These are phyloP conservation scores for Nixonia krombeini DNA, from an alignment of 1,140 invertebrate species.

Conservation along the genomic window DNA sequence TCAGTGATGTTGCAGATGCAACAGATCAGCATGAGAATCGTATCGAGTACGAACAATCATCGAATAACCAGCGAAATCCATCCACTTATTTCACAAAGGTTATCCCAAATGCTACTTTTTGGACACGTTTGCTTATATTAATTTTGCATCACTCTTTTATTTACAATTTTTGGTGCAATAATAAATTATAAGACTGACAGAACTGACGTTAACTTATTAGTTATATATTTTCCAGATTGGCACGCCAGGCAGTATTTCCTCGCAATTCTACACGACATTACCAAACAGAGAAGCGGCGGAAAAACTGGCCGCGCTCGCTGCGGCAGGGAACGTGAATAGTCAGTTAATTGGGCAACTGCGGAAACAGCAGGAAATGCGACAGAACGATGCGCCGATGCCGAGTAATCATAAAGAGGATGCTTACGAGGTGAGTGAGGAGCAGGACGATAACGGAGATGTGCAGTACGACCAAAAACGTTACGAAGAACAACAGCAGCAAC, in stretches of 20 bases:
- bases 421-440: slow-evolving; percentile 23
- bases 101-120: neutral
- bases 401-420: slow-evolving; percentile 55
- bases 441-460: slow-evolving; percentile 11
- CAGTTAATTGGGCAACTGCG: slow-evolving; percentile 56
- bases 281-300: slow-evolving; percentile 72
- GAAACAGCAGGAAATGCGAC: slow-evolving; percentile 53
- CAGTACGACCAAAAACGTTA: slow-evolving; percentile 11
- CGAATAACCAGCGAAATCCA: slow-evolving; percentile 29
- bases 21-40: slow-evolving; percentile 57
- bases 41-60: slow-evolving; percentile 56
- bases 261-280: slow-evolving; percentile 68
- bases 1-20: slow-evolving; percentile 22
- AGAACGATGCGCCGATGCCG: slow-evolving; percentile 44
- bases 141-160: neutral
- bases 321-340: slow-evolving; percentile 70
- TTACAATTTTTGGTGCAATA: no score
- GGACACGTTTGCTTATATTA: neutral
- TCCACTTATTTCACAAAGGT: slow-evolving; percentile 51
- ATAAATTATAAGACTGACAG: no score
- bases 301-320: slow-evolving; percentile 70
- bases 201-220: no score
- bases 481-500: slow-evolving; percentile 20
- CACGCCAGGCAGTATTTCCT: slow-evolving; percentile 20
- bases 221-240: neutral